phyloP scores from a whole-genome alignment of 2,113 vertebrate species.

The Heterotilapia buettikoferi region DNA sequence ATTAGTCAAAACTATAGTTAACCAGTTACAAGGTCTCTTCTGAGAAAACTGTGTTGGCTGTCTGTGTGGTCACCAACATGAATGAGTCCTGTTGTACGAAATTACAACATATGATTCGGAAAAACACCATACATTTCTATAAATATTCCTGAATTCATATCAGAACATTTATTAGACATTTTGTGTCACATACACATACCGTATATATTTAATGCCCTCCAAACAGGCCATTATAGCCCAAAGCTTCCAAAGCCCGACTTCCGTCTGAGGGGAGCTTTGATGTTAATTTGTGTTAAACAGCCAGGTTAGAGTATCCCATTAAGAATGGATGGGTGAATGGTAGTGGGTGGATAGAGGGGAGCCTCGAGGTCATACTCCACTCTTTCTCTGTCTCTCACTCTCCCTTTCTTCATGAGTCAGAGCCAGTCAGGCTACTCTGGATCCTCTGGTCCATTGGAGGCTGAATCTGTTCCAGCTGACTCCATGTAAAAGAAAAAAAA shows the following conservation, averaged over 20 bases:
- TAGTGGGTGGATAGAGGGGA: conserved; percentile 27
- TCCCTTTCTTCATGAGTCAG: conserved; percentile 33
- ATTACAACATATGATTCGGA: rapidly evolving
- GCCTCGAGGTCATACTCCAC: conserved; percentile 29
- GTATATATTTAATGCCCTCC: neutral
- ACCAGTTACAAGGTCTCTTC: neutral
- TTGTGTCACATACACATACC: neutral
- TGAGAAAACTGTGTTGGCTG: neutral
- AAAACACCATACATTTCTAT: neutral
- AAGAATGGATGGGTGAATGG: conserved; percentile 48
- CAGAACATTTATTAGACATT: neutral
- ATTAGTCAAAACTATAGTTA: neutral
- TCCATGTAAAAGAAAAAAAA: neutral
- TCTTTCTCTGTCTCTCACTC: neutral
- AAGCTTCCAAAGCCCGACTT: conserved; percentile 36
- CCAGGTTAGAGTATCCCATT: conserved; percentile 56
- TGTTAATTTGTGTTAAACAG: conserved; percentile 60
- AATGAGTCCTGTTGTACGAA: neutral
- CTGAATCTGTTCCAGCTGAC: conserved; percentile 10
- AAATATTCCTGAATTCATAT: neutral
- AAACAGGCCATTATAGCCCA: neutral
- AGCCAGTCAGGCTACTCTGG: conserved; percentile 12
- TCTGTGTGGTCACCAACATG: neutral
- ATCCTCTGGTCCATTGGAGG: conserved; percentile 33
- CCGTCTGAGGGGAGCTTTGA: conserved; percentile 54